Base-by-base conservation (phyloP, 2,888 invertebrate species). In the Caenorhabditis parvicauda region DNA sequence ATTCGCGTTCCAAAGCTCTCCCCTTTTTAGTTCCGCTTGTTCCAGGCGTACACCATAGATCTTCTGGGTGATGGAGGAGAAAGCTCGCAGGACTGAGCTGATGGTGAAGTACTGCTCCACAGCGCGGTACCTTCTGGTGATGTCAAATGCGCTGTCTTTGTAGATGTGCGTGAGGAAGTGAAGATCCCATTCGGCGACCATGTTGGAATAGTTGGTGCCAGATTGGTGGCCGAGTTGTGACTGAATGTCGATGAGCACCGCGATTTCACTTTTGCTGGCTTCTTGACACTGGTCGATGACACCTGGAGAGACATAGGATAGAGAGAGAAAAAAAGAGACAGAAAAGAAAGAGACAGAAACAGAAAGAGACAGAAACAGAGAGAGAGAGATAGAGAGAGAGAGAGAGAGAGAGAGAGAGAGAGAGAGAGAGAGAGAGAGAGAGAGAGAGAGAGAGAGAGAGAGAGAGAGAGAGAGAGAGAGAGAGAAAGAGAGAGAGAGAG, bases 41-140 rank as follows among this genome's bases (percentile, higher is more conserved):
- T 88, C 86, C 54, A 95, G 83, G 1, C 86, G 87, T 37, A 96
- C 89, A 1, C 90, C 90, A 77, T 89, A 94, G 3, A 96, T 84
- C 22, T 87, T 86, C 62, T 88, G 87, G 69, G 92, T 89, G n/a
- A 98, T 83, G 81, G 88, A 87, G 81, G 91, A 90, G n/a, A 98
- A 84, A 0, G 96, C 98, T 77, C 94, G 48, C 54, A 58, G 55
- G 24, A 61, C 38, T 0, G 64, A 56, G 9, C 49, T 43, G 37
- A 64, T 54, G n/a, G 64, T 64, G 46, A 64, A 59, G 27, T 56
- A 64, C 2, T 28, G 56, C 1, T 55, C 41, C 7, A 49, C 24
- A 27, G 49, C 50, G 22, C 52, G 53, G 21, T 53, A 46, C 3
- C 37, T 44, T 29, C 46, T 52, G 9, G 53, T 55, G 12, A 59